phyloP scores from a whole-genome alignment of 2,888 invertebrate genomes.

The Hypsopygia costalis region DNA sequence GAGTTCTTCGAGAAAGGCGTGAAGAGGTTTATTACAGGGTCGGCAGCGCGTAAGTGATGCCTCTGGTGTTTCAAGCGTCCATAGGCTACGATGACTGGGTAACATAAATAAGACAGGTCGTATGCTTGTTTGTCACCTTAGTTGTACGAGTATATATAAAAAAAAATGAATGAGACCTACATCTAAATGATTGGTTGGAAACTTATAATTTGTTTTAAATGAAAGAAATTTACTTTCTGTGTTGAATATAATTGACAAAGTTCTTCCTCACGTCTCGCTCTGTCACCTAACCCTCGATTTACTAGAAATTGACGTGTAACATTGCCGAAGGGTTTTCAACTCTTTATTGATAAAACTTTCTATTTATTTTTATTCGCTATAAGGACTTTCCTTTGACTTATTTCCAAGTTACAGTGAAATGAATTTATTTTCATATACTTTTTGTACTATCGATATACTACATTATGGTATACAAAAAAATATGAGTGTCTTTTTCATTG shows the following conservation, averaged over 20 bases:
- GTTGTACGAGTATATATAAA: too few species aligned
- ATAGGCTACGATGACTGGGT: background rate
- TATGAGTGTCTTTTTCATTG: too few species aligned
- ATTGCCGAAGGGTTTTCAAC: slow-evolving; percentile 33
- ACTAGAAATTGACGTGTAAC: slow-evolving; percentile 56
- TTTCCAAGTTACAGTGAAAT: too few species aligned
- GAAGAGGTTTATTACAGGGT: slow-evolving; percentile 4
- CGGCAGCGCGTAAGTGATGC: slow-evolving; percentile 2
- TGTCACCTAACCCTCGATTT: slow-evolving; percentile 59
- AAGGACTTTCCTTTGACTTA: background rate
- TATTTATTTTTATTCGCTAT: slow-evolving; percentile 26
- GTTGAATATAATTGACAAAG: background rate
- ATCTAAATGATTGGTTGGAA: too few species aligned
- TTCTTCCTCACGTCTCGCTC: slow-evolving; percentile 33
- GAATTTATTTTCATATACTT: too few species aligned
- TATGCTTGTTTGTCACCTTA: too few species aligned
- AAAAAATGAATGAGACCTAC: too few species aligned
- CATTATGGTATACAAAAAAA: too few species aligned
- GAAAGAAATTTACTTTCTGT: too few species aligned
- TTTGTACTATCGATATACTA: too few species aligned
- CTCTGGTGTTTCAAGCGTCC: background rate
- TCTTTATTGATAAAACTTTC: slow-evolving; percentile 38
- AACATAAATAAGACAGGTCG: background rate
- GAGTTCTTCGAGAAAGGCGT: too few species aligned
- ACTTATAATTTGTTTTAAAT: too few species aligned